Evolutionary conservation across 1,140 invertebrate genomes (phyloP).

Genomic region (Acyrthosiphon pisum): DNA sequence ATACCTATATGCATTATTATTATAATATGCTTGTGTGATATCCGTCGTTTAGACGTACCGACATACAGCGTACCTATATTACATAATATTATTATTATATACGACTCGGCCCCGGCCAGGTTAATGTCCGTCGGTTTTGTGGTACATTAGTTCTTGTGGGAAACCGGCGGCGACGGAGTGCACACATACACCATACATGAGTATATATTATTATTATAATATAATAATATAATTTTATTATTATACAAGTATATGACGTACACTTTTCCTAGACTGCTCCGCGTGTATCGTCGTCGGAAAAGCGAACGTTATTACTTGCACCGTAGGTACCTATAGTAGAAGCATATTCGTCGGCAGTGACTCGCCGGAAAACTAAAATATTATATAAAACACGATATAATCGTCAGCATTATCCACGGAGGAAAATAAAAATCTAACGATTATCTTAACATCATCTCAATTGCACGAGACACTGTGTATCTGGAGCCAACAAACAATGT

Average conservation of each 20-base stretch:
- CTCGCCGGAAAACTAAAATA: background rate
- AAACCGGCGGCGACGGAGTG: background rate
- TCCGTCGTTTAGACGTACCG: background rate
- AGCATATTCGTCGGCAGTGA: background rate
- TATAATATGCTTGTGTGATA: background rate
- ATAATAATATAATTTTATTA: slow-evolving; percentile 12
- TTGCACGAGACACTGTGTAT: background rate
- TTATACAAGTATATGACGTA: too few species aligned
- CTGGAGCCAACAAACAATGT: background rate
- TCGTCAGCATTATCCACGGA: background rate
- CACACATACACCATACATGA: background rate
- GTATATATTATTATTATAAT: background rate
- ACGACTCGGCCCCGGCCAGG: background rate
- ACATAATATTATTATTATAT: background rate
- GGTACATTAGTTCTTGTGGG: slow-evolving; percentile 33
- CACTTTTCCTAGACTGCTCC: background rate
- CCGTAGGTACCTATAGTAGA: background rate
- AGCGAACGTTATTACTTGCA: background rate
- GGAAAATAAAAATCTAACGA: slow-evolving; percentile 24
- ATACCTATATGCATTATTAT: background rate
- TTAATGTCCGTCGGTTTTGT: slow-evolving; percentile 40
- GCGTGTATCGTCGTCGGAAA: background rate
- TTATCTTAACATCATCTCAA: background rate
- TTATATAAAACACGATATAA: background rate
- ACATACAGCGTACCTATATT: background rate